Evolutionary conservation across 2,797 vertebrate species (phyloP).

Genomic region (Salmo trutta): DNA sequence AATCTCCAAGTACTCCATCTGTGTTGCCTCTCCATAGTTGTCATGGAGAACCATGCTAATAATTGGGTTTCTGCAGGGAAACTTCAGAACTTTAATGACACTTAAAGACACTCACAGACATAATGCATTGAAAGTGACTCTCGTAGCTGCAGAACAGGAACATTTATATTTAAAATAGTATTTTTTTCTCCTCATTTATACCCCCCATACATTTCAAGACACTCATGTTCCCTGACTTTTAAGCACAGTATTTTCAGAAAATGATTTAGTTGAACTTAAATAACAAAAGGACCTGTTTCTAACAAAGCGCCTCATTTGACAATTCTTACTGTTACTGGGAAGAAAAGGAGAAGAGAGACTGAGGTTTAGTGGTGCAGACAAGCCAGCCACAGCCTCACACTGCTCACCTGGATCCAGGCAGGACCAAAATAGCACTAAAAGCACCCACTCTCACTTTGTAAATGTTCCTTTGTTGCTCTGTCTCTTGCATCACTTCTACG

Average conservation of each 20-base stretch:
- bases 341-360: conserved; percentile 39
- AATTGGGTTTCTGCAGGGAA: conserved; percentile 56
- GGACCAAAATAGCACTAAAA: conserved; percentile 79
- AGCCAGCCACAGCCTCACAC: conserved; percentile 71
- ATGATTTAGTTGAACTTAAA: conserved; percentile 55
- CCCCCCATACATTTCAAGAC: conserved; percentile 31
- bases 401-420: conserved; percentile 75
- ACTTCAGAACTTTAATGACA: conserved; percentile 42
- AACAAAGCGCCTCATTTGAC: conserved; percentile 61
- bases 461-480: conserved; percentile 69
- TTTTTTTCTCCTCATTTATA: conserved; percentile 20
- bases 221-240: conserved; percentile 46
- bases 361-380: conserved; percentile 73
- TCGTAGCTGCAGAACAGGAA: conserved; percentile 14
- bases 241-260: conserved; percentile 58
- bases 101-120: conserved; percentile 38
- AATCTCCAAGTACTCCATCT: background rate
- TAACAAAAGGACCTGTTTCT: conserved; percentile 48
- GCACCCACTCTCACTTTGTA: conserved; percentile 73
- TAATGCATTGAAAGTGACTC: conserved; percentile 17
- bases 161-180: conserved; percentile 31
- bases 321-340: conserved; percentile 52
- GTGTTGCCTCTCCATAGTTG: background rate
- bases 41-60: conserved; percentile 40
- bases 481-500: conserved; percentile 52